Evolutionary conservation across 30 jellyfish, hydroid and myxozoan species (phyloP).

Genomic region (Nemopilema nomurai): DNA sequence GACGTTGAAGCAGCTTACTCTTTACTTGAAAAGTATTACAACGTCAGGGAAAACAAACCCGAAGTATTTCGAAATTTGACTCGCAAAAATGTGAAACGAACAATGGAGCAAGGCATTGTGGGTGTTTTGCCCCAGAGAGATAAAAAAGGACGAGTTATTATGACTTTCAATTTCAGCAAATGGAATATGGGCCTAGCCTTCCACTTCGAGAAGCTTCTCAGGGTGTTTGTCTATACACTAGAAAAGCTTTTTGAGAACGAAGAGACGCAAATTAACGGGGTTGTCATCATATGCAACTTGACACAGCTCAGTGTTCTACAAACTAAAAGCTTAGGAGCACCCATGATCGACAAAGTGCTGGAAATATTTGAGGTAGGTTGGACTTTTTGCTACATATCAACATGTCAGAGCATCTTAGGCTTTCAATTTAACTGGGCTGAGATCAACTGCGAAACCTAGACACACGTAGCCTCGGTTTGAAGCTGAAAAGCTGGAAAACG

Average conservation of each 20-base stretch:
- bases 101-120: constrained; percentile 96
- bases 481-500: too few species aligned
- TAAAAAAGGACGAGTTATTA: constrained; percentile 88
- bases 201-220: constrained; percentile 92
- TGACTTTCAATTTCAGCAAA: constrained; percentile 73
- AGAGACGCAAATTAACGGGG: constrained; percentile 97
- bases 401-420: too few species aligned
- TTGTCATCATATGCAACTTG: constrained; percentile 84
- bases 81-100: constrained; percentile 85
- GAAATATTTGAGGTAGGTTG: constrained; percentile 84
- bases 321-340: constrained; percentile 89
- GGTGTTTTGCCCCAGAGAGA: constrained; percentile 99
- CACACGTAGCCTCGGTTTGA: too few species aligned
- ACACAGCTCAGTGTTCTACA: constrained; percentile 92
- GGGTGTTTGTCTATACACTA: constrained; percentile 97
- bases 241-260: constrained; percentile 91
- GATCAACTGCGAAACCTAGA: neutral
- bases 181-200: constrained; percentile 97
- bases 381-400: neutral
- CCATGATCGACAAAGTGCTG: constrained; percentile 84
- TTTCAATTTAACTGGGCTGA: neutral
- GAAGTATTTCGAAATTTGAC: constrained; percentile 96
- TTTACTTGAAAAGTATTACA: constrained; percentile 77
- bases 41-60: constrained; percentile 91
- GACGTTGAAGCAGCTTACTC: constrained; percentile 95